A percentile compares a stretch with the other conserved stretches of the same genome.
Conservation (phyloP, 2,113 vertebrate genomes). For the Acinonyx jubatus region DNA sequence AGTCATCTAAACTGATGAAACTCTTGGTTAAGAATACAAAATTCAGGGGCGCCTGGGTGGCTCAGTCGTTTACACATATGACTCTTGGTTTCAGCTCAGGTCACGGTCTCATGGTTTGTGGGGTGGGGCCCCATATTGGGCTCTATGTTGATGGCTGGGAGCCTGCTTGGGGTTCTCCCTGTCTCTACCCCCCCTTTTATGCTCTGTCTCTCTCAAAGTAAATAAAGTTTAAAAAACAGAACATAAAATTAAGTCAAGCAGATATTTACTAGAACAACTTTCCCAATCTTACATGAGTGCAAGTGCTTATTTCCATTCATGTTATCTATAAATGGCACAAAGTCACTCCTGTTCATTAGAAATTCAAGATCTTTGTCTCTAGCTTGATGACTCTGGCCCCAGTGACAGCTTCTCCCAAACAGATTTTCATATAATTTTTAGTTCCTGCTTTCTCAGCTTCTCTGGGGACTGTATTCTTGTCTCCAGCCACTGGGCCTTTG, state of each 20-base stretch:
- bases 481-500: not conserved
- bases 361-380: not conserved
- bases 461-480: not conserved
- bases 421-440: not conserved
- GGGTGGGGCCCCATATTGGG: too few relatives aligned
- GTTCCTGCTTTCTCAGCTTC: not conserved
- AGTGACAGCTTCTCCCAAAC: not conserved
- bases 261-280: not conserved
- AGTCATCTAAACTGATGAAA: not conserved
- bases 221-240: too few relatives aligned
- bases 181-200: too few relatives aligned
- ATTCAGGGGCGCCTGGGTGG: not conserved
- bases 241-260: not conserved
- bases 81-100: too few relatives aligned
- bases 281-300: not conserved
- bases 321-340: too few relatives aligned
- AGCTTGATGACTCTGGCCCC: not conserved
- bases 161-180: too few relatives aligned
- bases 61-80: too few relatives aligned
- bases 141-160: too few relatives aligned
- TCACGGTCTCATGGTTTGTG: too few relatives aligned
- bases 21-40: not conserved
- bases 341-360: not conserved
- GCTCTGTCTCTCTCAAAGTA: too few relatives aligned
- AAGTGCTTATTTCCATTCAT: not conserved